These are phyloP conservation scores for Deilephila porcellus DNA, from an alignment of 2,888 invertebrate species.

Conservation along the genomic window DNA sequence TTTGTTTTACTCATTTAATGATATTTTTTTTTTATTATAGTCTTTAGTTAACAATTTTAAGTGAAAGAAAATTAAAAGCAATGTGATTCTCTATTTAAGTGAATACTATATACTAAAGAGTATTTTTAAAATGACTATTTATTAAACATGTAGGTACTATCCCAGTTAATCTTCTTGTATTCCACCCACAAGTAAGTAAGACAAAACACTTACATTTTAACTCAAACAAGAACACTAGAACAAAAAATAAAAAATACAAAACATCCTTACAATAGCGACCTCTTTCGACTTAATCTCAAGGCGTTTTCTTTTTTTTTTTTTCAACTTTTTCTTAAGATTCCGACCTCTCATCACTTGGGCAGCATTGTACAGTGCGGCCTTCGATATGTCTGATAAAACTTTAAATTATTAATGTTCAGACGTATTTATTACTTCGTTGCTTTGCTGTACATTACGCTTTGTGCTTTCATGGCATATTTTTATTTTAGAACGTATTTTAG, in stretches of 20 bases:
- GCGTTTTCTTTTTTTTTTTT: neutral
- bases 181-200: neutral
- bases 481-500: too few species aligned
- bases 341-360: conserved; percentile 30
- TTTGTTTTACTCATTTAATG: too few species aligned
- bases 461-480: too few species aligned
- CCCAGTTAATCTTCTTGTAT: neutral
- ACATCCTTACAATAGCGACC: neutral
- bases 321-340: conserved; percentile 30
- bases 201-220: neutral
- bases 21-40: too few species aligned
- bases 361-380: conserved; percentile 45
- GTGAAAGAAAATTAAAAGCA: too few species aligned
- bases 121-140: too few species aligned
- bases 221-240: neutral
- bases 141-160: too few species aligned
- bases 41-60: too few species aligned
- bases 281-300: neutral
- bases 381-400: conserved; percentile 60
- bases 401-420: conserved; percentile 68
- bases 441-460: too few species aligned
- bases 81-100: too few species aligned
- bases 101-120: too few species aligned
- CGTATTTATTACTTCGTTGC: conserved; percentile 44
- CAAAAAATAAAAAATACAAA: neutral